These are phyloP conservation scores for Catostomus latipinnis DNA, from an alignment of 2,797 vertebrate species.

Conservation along the genomic window DNA sequence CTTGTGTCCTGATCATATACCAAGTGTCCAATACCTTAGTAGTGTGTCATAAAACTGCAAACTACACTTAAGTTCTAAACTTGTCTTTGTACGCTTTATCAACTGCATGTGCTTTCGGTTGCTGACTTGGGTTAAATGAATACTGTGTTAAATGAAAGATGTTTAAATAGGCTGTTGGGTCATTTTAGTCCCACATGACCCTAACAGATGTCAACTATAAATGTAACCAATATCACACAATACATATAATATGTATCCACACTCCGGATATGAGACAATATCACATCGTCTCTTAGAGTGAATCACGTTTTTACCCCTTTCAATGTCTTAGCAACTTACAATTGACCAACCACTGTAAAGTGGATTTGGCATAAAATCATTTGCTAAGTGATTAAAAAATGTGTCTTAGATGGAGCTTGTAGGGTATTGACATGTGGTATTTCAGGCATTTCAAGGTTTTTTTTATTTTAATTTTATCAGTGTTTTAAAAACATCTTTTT, in stretches of 20 bases:
- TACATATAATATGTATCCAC: too few relatives aligned
- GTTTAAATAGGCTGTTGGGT: neutral
- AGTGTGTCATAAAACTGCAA: neutral
- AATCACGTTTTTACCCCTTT: neutral
- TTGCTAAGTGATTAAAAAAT: too few relatives aligned
- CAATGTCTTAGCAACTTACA: neutral
- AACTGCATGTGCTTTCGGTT: neutral
- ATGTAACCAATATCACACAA: too few relatives aligned
- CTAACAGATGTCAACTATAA: slow-evolving; percentile 21
- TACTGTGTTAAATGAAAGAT: too few relatives aligned
- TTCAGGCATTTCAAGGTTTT: too few relatives aligned
- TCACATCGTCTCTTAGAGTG: neutral
- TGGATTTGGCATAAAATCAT: neutral
- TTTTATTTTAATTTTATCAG: too few relatives aligned
- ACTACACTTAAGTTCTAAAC: neutral
- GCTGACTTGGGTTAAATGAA: neutral
- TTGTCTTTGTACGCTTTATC: neutral
- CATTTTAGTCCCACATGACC: neutral
- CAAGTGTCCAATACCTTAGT: neutral
- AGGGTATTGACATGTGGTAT: too few relatives aligned
- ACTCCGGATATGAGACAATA: too few relatives aligned
- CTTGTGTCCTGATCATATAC: slow-evolving; percentile 21
- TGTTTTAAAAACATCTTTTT: too few relatives aligned
- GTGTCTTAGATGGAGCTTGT: too few relatives aligned
- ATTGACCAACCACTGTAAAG: neutral